Percentiles rank a stretch among this genome's conserved stretches.
These are phyloP conservation scores for Raillietiella orientalis DNA, from an alignment of 2,888 invertebrate species.

Conservation along the genomic window DNA sequence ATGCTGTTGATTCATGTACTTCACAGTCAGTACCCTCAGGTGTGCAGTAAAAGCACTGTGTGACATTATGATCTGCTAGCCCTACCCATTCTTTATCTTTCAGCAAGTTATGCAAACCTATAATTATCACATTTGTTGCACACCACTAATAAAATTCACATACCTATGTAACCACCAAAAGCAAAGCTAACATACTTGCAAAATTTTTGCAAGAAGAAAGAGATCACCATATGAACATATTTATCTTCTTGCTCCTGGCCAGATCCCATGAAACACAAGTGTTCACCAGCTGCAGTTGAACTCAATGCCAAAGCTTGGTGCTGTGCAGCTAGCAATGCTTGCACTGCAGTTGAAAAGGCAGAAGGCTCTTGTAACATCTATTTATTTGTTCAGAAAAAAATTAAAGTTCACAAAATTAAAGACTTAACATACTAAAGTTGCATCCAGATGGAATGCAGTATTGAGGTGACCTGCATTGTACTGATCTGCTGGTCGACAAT, in stretches of 20 bases:
- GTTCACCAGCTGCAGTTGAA: slow-evolving; percentile 17
- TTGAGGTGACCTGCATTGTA: slow-evolving; percentile 89
- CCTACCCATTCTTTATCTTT: slow-evolving; percentile 10
- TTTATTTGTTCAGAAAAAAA: slow-evolving; percentile 1
- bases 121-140: neutral
- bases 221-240: slow-evolving; percentile 91
- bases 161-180: slow-evolving; percentile 29
- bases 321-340: slow-evolving; percentile 32
- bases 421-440: slow-evolving; percentile 34
- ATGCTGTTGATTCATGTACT: too few species aligned
- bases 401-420: neutral
- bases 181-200: slow-evolving; percentile 71
- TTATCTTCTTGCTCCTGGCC: slow-evolving; percentile 77
- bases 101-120: slow-evolving; percentile 12
- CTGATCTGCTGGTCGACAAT: slow-evolving; percentile 82
- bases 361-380: slow-evolving; percentile 82
- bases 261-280: slow-evolving; percentile 39
- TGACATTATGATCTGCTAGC: slow-evolving; percentile 13
- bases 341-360: slow-evolving; percentile 42
- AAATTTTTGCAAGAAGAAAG: slow-evolving; percentile 76
- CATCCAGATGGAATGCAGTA: slow-evolving; percentile 91
- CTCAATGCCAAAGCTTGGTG: slow-evolving; percentile 12
- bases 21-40: too few species aligned
- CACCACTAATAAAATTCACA: neutral
- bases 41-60: slow-evolving; percentile 12